Percentiles rank a stretch among this genome's conserved stretches.
Evolutionary conservation across 2,113 vertebrate species (phyloP).

Genomic region (Pseudopipra pipra): DNA sequence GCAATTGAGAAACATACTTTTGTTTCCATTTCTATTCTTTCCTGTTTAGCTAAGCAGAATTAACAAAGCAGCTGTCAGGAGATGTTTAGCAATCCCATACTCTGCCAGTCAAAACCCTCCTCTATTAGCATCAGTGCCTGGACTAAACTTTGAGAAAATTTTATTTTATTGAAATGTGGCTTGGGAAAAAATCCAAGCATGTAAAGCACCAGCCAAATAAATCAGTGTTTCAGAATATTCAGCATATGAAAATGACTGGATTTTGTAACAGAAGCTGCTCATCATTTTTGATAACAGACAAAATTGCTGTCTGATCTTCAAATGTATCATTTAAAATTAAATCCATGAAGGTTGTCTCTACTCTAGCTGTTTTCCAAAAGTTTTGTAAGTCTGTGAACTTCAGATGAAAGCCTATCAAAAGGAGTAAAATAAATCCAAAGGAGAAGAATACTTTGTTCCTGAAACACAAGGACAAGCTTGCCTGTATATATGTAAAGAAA

Average conservation of each 20-base stretch:
- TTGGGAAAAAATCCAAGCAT: not conserved
- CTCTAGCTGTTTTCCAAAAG: not conserved
- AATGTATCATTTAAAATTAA: not conserved
- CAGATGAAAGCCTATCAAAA: not conserved
- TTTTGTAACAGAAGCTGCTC: not conserved
- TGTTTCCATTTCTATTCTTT: not conserved
- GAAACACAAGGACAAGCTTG: not conserved
- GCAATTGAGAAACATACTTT: not conserved
- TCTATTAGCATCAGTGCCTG: not conserved
- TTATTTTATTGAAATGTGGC: not conserved
- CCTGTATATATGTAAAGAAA: not conserved
- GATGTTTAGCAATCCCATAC: not conserved
- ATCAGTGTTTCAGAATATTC: not conserved
- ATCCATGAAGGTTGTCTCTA: not conserved
- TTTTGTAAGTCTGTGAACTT: not conserved
- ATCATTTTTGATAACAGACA: not conserved
- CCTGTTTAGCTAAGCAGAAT: not conserved
- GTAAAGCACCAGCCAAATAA: not conserved
- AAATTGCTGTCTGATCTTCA: not conserved
- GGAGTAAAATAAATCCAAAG: not conserved
- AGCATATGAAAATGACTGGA: not conserved
- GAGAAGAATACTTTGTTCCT: not conserved
- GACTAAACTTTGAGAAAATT: not conserved
- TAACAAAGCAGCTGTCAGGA: not conserved
- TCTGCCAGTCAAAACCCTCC: not conserved